These are phyloP conservation scores for Mycteria americana DNA, from an alignment of 2,797 vertebrate genomes.

Conservation along the genomic window DNA sequence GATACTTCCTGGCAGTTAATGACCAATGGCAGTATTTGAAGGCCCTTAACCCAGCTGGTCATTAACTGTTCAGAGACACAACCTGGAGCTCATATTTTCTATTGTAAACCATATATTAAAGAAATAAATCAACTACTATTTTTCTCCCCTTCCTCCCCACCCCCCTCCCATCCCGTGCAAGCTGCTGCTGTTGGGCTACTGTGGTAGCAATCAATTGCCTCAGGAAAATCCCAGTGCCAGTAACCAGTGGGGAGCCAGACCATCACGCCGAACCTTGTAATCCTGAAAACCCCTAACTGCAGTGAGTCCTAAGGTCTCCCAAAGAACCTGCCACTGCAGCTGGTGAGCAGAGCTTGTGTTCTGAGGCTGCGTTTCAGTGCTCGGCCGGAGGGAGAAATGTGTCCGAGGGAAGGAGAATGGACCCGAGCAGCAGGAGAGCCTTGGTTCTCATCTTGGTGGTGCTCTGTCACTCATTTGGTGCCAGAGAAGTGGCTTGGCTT, in stretches of 20 bases:
- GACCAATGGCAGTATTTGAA: slow-evolving; percentile 65
- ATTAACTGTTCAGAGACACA: slow-evolving; percentile 71
- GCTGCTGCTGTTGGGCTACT: not conserved
- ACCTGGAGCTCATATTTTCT: slow-evolving; percentile 65
- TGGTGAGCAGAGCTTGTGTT: not conserved
- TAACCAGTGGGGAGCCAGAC: not conserved
- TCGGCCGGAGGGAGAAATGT: not conserved
- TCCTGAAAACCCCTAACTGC: not conserved
- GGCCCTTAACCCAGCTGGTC: slow-evolving; percentile 70
- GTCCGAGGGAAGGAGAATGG: not conserved
- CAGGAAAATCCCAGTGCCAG: not conserved
- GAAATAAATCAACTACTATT: slow-evolving; percentile 29
- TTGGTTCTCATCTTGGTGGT: not conserved
- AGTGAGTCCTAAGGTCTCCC: not conserved
- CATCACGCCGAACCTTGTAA: accelerated
- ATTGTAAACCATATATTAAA: slow-evolving; percentile 51
- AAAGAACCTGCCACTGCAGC: not conserved
- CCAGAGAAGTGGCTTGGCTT: not conserved
- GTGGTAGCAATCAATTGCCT: not conserved
- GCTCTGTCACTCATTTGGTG: not conserved
- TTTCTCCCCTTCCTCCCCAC: not conserved
- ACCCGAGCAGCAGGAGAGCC: accelerated
- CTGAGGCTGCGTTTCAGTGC: not conserved
- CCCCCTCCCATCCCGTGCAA: accelerated
- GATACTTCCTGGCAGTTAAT: slow-evolving; percentile 71